Evolutionary conservation across 2,888 invertebrate species (phyloP), one percentile per base, ranked within the genome.

Genomic region (Oxytorus armatus): DNA sequence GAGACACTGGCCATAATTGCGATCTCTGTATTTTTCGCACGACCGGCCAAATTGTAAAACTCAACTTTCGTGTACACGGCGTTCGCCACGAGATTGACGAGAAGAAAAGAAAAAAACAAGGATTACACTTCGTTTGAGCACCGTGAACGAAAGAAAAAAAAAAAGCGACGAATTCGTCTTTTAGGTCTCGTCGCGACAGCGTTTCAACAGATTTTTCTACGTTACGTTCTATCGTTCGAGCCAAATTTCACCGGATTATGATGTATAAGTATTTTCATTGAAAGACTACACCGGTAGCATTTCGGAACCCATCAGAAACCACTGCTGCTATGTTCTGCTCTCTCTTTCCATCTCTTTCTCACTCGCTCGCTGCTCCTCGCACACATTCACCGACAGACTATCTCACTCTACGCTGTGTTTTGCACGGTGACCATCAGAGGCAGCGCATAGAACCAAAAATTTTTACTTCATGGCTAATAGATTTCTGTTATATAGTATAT

Each of bases 1-100:
- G 96, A 96, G 84, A 96, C 95, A 92, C 94, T 95, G 89, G 95
- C 94, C 95, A 95, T 95, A 86, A 85, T 92, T 87, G 85, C 72
- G 80, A 83, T 84, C 55, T 84, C 83, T 81, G 29, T 59, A 61
- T 77, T 79, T 69, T 84, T 85, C 85, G 83, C 82, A 85, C 87
- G 87, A 87, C 89, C 89, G 89, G 89, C 87, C 84, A 63, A 77
- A 57, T 65, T 72, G 53, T 68, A 53, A 70, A n/a, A n/a, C 65
- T 79, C 74, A 51, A 65, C 36, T 59, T 75, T 59, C 51, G 36
- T 55, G 51, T 55, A 36, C 44, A 77, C 65, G 23, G 61, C 14
- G 49, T 33, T 10, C 49, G 5, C 8, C 53, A 36, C 55, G 29
- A 65, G 44, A 63, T 55, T 55, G 10, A 29, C 23, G 36, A 14